phyloP scores from a whole-genome alignment of 2,888 invertebrate species.

The Noctua comes region DNA sequence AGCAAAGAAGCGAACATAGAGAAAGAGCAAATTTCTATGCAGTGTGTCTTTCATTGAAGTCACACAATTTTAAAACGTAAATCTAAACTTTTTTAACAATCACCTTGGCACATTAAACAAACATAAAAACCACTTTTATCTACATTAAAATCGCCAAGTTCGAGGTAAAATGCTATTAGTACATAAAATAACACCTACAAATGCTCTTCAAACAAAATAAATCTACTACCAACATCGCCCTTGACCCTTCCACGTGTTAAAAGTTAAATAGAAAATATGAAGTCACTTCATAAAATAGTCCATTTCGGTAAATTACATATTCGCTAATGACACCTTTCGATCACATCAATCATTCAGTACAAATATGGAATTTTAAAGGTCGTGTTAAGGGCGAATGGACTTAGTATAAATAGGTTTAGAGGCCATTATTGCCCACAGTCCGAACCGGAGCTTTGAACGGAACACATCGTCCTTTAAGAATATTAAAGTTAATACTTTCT shows the following conservation, averaged over 20 bases:
- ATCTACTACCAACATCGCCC: conserved; percentile 18
- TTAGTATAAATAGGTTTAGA: conserved; percentile 34
- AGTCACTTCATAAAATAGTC: conserved; percentile 17
- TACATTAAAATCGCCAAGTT: conserved; percentile 9
- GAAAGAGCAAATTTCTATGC: neutral
- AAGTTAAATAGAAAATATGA: neutral
- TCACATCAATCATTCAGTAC: conserved; percentile 19
- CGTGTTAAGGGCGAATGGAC: conserved; percentile 1
- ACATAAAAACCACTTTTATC: neutral
- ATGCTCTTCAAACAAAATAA: conserved; percentile 22
- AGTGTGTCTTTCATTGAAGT: neutral
- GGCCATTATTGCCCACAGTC: conserved; percentile 5
- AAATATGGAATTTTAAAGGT: conserved; percentile 26
- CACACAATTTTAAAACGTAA: neutral
- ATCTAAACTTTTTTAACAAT: neutral
- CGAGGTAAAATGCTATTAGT: neutral
- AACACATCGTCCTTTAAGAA: neutral
- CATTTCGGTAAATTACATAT: conserved; percentile 35
- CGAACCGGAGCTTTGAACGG: neutral
- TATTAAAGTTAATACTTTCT: neutral
- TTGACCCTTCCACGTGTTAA: conserved; percentile 11
- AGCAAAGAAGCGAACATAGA: neutral
- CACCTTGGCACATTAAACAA: neutral
- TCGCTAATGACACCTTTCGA: conserved; percentile 25
- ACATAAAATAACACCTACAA: conserved; percentile 9